Evolutionary conservation across 2,888 invertebrate genomes (phyloP), one percentile per base, ranked within the genome.

Genomic region (Linyphia triangularis): DNA sequence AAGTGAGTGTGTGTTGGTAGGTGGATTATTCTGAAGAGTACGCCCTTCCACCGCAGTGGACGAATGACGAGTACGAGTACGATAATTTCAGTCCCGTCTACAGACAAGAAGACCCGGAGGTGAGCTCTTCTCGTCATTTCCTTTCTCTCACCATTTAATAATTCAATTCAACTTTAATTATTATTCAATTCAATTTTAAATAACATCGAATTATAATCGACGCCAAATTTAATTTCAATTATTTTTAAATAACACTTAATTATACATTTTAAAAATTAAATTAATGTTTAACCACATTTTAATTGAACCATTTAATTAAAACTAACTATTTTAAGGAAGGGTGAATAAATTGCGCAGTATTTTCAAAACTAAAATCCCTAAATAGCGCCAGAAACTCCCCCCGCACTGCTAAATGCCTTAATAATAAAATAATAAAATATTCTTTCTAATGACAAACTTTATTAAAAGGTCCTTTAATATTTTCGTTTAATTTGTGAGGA

Each of bases 11-110:
- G 24, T 19, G 2, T 61, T 19, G 22, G 2, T 28, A 86, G 86
- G 77, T 88, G 22, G 88, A 88, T 33, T 88, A 75, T 61, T 75
- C 59, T 0, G 59, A 33, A 61, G 16, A 30, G 22, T 82, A 88
- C 51, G 86, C 88, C 9, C 26, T 82, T 6, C 75, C 85, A 9
- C 72, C 82, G 3, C 82, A 82, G 37, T 88, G 88, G 88, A 43
- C 77, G 16, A 40, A 40, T 4, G 88, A 88, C 24, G 82, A 88
- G n/a, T 63, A 43, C 61, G 70, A 75, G 63, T 88, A 88, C 51
- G 88, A 88, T 10, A 82, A 88, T 40, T 59, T 57, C 43, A 30
- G 59, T 1, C 73, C 86, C 4, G 75, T 70, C 3, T 77, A 82
- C 40, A 43, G 61, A 7, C 16, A 78, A 22, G 16, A 65, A 33